A percentile compares a stretch with the other conserved stretches of the same genome.
phyloP scores from a whole-genome alignment of 2,888 invertebrate species.

The Antitype chi region DNA sequence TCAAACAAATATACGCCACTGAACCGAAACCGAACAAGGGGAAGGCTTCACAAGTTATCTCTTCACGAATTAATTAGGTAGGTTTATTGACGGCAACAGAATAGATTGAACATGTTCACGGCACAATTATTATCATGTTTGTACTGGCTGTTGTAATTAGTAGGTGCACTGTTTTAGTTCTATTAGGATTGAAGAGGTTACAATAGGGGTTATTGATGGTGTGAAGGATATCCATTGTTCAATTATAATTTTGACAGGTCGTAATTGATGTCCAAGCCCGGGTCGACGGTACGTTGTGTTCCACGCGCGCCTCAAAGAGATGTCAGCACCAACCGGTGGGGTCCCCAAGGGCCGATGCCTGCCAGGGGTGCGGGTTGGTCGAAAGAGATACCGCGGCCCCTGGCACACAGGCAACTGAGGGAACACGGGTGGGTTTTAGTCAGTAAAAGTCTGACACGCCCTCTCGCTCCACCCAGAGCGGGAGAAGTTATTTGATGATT shows the following conservation, averaged over 20 bases:
- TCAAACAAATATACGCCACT: slow-evolving; percentile 11
- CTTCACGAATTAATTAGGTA: slow-evolving; percentile 25
- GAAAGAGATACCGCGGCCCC: too few relatives aligned
- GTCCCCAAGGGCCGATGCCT: too few relatives aligned
- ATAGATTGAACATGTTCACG: slow-evolving; percentile 5
- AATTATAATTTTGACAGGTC: background rate
- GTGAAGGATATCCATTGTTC: background rate
- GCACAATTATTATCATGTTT: slow-evolving; percentile 21
- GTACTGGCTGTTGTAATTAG: slow-evolving; percentile 21
- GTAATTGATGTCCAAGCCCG: too few relatives aligned
- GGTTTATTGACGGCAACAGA: background rate
- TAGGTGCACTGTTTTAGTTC: slow-evolving; percentile 20
- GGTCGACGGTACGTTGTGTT: too few relatives aligned
- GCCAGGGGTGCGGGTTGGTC: too few relatives aligned
- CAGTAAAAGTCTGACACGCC: too few relatives aligned
- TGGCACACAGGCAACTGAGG: too few relatives aligned
- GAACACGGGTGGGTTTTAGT: too few relatives aligned
- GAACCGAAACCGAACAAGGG: slow-evolving; percentile 13
- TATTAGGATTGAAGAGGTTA: background rate
- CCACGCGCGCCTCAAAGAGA: too few relatives aligned
- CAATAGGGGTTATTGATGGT: slow-evolving; percentile 8
- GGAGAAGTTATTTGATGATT: too few relatives aligned
- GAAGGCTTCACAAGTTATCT: slow-evolving; percentile 7
- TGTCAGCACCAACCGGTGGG: too few relatives aligned
- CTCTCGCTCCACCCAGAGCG: too few relatives aligned